Base-by-base conservation (phyloP, 2,797 vertebrate genomes). In the Oceanodroma leucorhoa region DNA sequence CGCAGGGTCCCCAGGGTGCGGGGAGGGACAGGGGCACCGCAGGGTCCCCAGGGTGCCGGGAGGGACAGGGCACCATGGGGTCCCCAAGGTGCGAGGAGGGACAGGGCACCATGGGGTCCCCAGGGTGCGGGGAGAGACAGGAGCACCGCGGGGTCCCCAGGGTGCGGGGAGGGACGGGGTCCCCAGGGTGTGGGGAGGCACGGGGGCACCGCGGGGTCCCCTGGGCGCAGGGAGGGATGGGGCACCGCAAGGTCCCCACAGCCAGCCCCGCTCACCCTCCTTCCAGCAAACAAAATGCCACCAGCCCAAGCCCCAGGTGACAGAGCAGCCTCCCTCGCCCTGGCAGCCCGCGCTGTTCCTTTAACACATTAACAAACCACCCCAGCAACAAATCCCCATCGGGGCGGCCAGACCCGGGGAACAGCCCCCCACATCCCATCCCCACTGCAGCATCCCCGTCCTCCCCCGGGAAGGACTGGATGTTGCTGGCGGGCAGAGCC, bases 191-290 rank as follows among this genome's bases (percentile, higher is more conserved):
- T 5, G 7, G 12, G 23, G 34, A 40, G 50, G 30, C 40, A 43
- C 4, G 18, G 10, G 26, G 36, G 32, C 38, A 45, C 58, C 3
- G 18, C 8, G 3, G 41, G 54, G 40, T 57, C 24, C 65, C 45
- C n/a, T 10, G 16, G 69, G 17, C 10, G 11, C 7, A 6, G 15
- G 23, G 29, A 38, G 57, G 29, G 57, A 45, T 3, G 8, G 18
- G 41, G 2, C 57, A 64, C 13, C 2, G 0, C 48, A 9, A 6
- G 57, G n/a, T 38, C 20, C 30, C 34, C 5, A 0, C 23, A 36
- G 30, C 34, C 32, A 48, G 36, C 53, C 22, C 27, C 11, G 0
- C 9, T 43, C 27, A 1, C 53, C 58, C 29, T 58, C 40, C n/a
- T 57, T 30, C 27, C 46, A 45, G 58, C 40, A 60, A 22, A 34